Evolutionary conservation across 2,888 invertebrate species (phyloP), one percentile per base, ranked within the genome.

Genomic region (Acheta domesticus): DNA sequence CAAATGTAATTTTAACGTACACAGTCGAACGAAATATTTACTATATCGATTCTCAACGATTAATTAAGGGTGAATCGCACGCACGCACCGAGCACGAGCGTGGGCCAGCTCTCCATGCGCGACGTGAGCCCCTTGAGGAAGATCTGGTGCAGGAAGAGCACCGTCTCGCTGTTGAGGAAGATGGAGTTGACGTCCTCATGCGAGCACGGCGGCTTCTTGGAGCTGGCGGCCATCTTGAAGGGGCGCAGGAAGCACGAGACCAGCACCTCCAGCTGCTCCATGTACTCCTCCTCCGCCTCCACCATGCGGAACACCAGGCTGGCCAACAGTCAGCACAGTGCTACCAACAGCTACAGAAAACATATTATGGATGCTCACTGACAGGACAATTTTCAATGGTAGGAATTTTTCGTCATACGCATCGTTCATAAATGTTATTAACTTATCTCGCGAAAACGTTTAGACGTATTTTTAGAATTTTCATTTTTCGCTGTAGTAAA

Each of bases 101-200:
- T 96, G 75, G 97, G 97, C 97, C 97, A 97, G 81, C 93, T 95
- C 86, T 97, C 96, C 91, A 97, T 93, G 80, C 96, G 90, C 0
- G 96, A 95, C 11, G 95, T 95, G 76, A 97, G 90, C 50, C 96
- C 96, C 87, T 97, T 97, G 85, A 96, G 91, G 88, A 97, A 97
- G 85, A 97, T 97, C 89, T 97, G 96, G 87, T 97, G 96, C 48
- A 97, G 90, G 88, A 97, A 97, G 84, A 97, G 88, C 80, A 97
- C 93, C 0, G 96, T 96, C 88, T 97, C 96, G 85, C 94, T 95
- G 88, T 97, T 97, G 82, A 97, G 89, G 88, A 96, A 97, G 84
- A 97, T 96, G 80, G 96, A 96, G 88, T 96, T 96, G 81, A 97
- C 95, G 84, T 97, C 97, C 85, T 97, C 96, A 86, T 97, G 97